Evolutionary conservation across 2,888 invertebrate species (phyloP).

Genomic region (Cerastis leucographa): DNA sequence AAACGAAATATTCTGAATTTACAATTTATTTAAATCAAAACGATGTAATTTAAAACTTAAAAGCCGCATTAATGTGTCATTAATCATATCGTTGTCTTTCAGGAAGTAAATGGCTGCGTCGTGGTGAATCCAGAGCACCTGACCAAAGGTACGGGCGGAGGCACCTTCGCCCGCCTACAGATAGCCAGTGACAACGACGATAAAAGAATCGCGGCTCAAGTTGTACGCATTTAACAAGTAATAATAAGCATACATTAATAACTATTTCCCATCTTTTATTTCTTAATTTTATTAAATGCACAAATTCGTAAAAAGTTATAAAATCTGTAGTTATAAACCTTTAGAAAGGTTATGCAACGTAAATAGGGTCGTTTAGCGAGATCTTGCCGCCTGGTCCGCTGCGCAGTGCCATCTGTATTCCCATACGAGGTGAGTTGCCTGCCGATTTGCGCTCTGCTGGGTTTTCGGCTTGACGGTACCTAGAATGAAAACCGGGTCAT

Average conservation of each 20-base stretch:
- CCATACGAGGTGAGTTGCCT: constrained; percentile 82
- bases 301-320: not conserved
- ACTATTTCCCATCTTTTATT: constrained; percentile 41
- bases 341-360: constrained; percentile 72
- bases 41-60: not conserved
- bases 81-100: constrained; percentile 53
- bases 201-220: constrained; percentile 80
- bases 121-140: constrained; percentile 96
- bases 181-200: constrained; percentile 81
- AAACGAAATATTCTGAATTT: not conserved
- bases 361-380: constrained; percentile 79
- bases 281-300: not conserved
- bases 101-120: constrained; percentile 94
- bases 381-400: constrained; percentile 77
- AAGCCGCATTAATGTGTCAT: not conserved
- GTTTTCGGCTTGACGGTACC: constrained; percentile 80
- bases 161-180: constrained; percentile 94
- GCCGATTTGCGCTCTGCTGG: constrained; percentile 73
- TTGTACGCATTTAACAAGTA: constrained; percentile 81
- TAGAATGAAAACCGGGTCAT: constrained; percentile 59
- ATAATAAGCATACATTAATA: constrained; percentile 6
- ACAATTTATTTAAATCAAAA: not conserved
- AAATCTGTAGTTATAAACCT: not conserved
- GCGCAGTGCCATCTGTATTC: constrained; percentile 84
- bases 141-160: constrained; percentile 93